Base-by-base conservation (phyloP, 2,113 vertebrate genomes). In the Misgurnus mizolepis region DNA sequence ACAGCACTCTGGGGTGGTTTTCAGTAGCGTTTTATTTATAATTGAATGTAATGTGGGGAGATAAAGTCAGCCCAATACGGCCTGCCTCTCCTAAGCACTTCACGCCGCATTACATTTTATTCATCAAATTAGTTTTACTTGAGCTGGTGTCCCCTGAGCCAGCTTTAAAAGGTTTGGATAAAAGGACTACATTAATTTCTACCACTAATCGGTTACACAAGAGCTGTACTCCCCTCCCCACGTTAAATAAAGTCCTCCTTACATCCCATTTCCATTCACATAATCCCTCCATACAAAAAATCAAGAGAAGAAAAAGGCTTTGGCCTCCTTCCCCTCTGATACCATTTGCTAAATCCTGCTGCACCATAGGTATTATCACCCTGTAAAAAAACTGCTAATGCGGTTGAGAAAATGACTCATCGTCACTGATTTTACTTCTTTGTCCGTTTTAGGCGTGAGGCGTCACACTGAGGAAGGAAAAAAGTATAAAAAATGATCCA, bases 41-140 rank as follows among this genome's bases (percentile, higher is more conserved):
- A 93, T 92, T 93, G 72, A 93, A 87, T 82, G 83, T 88, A 92
- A 91, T 90, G 86, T 85, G 85, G 72, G 18, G 81, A 89, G 89
- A 91, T 90, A 91, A 91, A 89, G 84, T 85, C 87, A 84, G 80
- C 83, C 78, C 76, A 90, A 88, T 87, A 88, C 86, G 80, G 87
- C 85, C 88, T 45, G 75, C 75, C 74, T 85, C 79, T 82, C 88
- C 85, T 88, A 85, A 91, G 87, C 86, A 87, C 89, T 90, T 92
- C 88, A 91, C 80, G 89, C 86, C 87, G 76, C 89, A 87, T 92
- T 91, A 91, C 81, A 41, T 88, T 92, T 91, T 91, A 92, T 92
- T 93, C 90, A 89, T 92, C 90, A 92, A 90, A 92, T 93, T 92
- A 92, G 86, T 89, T 89, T 87, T 86, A 87, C 88, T 91, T 88